phyloP scores from a whole-genome alignment of 2,888 invertebrate genomes.

The Patella depressa region DNA sequence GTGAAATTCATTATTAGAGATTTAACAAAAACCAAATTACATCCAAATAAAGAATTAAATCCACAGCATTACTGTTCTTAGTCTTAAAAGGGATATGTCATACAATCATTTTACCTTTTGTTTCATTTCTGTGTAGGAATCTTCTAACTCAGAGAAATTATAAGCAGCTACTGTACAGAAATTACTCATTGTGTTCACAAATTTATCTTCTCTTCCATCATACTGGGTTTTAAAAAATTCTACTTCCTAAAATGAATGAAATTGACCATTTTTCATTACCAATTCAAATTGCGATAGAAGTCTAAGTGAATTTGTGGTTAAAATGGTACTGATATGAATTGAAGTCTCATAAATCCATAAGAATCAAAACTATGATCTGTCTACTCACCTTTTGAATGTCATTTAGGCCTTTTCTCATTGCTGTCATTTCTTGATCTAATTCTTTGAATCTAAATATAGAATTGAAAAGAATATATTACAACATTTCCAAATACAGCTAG shows the following conservation, averaged over 20 bases:
- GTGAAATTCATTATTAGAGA: neutral
- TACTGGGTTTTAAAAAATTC: constrained; percentile 88
- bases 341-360: neutral
- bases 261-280: neutral
- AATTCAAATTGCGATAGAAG: neutral
- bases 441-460: constrained; percentile 81
- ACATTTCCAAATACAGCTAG: too few relatives aligned
- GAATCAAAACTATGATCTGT: neutral
- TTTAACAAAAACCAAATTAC: neutral
- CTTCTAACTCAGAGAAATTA: constrained; percentile 91
- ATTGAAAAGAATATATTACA: neutral
- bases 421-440: constrained; percentile 89
- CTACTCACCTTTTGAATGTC: constrained; percentile 80
- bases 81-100: neutral
- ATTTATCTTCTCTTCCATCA: constrained; percentile 79
- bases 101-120: constrained; percentile 75
- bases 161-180: constrained; percentile 94
- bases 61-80: neutral
- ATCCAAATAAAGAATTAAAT: neutral
- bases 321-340: neutral
- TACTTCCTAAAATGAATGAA: constrained; percentile 77
- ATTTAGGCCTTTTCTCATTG: constrained; percentile 85
- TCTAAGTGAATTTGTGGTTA: neutral
- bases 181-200: constrained; percentile 93
- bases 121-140: constrained; percentile 95